phyloP scores from a whole-genome alignment of 2,113 vertebrate species.

The Xiphorhynchus elegans region DNA sequence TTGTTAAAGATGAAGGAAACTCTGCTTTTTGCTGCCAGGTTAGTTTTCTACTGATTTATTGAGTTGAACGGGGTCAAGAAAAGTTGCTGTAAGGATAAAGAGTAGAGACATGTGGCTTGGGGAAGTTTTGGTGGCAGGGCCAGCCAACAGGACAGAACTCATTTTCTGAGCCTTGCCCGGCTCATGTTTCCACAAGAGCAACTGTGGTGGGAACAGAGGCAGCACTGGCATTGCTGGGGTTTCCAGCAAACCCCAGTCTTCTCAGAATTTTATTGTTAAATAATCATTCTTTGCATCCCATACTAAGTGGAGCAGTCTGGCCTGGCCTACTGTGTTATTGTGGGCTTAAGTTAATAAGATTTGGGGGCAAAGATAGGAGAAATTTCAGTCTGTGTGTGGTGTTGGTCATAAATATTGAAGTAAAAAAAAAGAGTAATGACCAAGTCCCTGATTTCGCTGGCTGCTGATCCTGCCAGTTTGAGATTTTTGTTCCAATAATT shows the following conservation, averaged over 20 bases:
- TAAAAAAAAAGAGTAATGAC: not conserved
- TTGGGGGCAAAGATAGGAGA: not conserved
- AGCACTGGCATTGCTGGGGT: not conserved
- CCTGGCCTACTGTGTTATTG: rapidly evolving
- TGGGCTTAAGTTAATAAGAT: not conserved
- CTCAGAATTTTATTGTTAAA: not conserved
- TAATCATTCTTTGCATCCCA: not conserved
- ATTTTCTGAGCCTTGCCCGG: rapidly evolving
- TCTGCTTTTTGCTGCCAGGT: not conserved
- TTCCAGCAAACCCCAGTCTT: not conserved
- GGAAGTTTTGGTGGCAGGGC: not conserved
- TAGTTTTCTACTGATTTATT: not conserved
- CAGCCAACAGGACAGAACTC: rapidly evolving
- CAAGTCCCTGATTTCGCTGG: not conserved
- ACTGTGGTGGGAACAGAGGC: not conserved
- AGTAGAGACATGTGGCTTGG: not conserved
- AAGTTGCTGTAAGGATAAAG: not conserved
- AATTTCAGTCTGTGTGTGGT: not conserved
- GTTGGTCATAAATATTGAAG: not conserved
- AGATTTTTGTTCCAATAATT: not conserved
- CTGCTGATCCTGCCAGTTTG: not conserved
- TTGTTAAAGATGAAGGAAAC: not conserved
- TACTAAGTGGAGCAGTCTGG: not conserved
- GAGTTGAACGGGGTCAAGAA: not conserved
- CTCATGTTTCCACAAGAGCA: rapidly evolving